Percentiles rank a stretch among this genome's conserved stretches.
phyloP scores from a whole-genome alignment of 2,797 vertebrate genomes.

The Sebastiscus albofasciatus region DNA sequence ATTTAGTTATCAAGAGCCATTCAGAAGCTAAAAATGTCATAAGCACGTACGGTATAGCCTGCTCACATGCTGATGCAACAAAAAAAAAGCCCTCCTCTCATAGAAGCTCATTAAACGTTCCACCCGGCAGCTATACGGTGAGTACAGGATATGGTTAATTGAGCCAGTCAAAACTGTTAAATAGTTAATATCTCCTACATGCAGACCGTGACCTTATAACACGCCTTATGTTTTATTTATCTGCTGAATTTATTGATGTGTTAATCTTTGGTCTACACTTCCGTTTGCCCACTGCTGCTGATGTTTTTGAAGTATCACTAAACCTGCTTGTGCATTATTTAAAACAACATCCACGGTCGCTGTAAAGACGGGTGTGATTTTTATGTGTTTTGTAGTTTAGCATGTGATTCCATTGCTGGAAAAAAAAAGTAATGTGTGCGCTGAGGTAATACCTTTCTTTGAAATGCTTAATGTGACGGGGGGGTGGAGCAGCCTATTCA shows the following conservation, averaged over 20 bases:
- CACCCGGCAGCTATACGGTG: not conserved
- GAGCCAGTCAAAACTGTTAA: constrained; percentile 51
- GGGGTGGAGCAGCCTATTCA: constrained; percentile 39
- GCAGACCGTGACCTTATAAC: constrained; percentile 56
- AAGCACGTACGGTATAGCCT: not conserved
- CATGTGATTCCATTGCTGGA: not conserved
- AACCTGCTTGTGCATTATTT: constrained; percentile 43
- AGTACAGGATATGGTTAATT: constrained; percentile 31
- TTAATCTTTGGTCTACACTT: constrained; percentile 20
- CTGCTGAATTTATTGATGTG: constrained; percentile 36
- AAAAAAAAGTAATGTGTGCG: not conserved
- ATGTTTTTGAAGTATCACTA: constrained; percentile 23
- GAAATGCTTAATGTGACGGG: constrained; percentile 41
- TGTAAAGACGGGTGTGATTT: constrained; percentile 7
- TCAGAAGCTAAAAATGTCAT: not conserved
- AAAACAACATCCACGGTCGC: constrained; percentile 5
- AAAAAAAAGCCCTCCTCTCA: not conserved
- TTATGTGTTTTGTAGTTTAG: not conserved
- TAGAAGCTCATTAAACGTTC: constrained; percentile 8
- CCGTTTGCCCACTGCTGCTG: not conserved
- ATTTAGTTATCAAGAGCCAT: not conserved
- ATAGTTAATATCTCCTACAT: constrained; percentile 61
- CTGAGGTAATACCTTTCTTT: constrained; percentile 25
- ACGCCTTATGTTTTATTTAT: constrained; percentile 59
- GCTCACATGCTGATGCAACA: not conserved